phyloP scores from a whole-genome alignment of 1,140 invertebrate genomes.

The Bombus breviceps region DNA sequence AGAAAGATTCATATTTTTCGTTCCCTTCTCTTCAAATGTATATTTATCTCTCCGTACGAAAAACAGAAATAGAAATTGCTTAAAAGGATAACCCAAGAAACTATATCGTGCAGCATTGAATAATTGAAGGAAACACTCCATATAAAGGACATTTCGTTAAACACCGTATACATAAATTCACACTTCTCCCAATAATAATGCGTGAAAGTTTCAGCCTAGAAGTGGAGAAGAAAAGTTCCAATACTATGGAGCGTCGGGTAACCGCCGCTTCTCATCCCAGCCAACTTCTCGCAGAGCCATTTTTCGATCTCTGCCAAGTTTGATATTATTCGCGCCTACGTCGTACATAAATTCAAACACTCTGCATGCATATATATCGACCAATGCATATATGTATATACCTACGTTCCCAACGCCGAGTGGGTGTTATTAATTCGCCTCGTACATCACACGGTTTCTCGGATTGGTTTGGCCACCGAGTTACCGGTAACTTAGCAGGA shows the following conservation, averaged over 20 bases:
- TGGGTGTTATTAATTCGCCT: slow-evolving; percentile 70
- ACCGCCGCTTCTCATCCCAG: slow-evolving; percentile 26
- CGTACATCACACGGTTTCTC: slow-evolving; percentile 68
- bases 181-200: slow-evolving; percentile 40
- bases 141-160: slow-evolving; percentile 38
- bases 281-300: slow-evolving; percentile 27
- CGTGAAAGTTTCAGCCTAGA: slow-evolving; percentile 20
- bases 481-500: slow-evolving; percentile 42
- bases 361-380: slow-evolving; percentile 23
- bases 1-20: too few relatives aligned
- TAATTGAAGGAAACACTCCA: slow-evolving; percentile 13
- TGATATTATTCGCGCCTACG: slow-evolving; percentile 50
- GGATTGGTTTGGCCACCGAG: slow-evolving; percentile 47
- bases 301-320: slow-evolving; percentile 55
- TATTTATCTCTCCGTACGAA: not conserved
- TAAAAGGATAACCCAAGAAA: not conserved
- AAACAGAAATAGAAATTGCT: not conserved
- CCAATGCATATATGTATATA: slow-evolving; percentile 54
- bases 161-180: slow-evolving; percentile 45
- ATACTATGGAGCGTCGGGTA: slow-evolving; percentile 26
- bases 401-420: slow-evolving; percentile 27
- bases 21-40: not conserved
- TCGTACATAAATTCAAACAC: slow-evolving; percentile 51
- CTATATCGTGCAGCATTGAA: not conserved
- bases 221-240: slow-evolving; percentile 34